phyloP scores from a whole-genome alignment of 2,113 vertebrate species.

The Hiodon tergisus region DNA sequence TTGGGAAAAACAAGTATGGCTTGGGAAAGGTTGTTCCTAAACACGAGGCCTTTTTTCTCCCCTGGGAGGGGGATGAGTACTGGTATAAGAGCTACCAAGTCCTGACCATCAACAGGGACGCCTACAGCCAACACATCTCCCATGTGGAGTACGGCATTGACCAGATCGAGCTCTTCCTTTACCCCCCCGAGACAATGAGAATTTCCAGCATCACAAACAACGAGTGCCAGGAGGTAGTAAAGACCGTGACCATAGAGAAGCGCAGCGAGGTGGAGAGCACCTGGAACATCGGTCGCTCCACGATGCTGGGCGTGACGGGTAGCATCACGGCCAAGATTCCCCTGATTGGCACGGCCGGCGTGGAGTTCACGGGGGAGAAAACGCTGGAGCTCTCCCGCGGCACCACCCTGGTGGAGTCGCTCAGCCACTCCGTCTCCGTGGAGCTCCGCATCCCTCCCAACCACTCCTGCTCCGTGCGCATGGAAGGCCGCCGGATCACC shows the following conservation, averaged over 20 bases:
- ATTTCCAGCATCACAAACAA: slow-evolving; percentile 60
- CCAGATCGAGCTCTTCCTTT: slow-evolving; percentile 54
- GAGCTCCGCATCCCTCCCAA: slow-evolving; percentile 38
- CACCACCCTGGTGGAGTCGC: slow-evolving; percentile 50
- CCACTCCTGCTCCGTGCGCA: slow-evolving; percentile 39
- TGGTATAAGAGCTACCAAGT: slow-evolving; percentile 67
- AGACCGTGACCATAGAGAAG: slow-evolving; percentile 60
- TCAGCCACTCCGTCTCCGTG: slow-evolving; percentile 43
- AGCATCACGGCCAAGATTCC: slow-evolving; percentile 63
- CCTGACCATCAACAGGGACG: slow-evolving; percentile 56
- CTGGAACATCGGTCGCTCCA: slow-evolving; percentile 54
- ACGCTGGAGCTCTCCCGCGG: slow-evolving; percentile 55
- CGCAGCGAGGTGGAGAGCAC: slow-evolving; percentile 34
- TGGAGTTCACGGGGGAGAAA: slow-evolving; percentile 55
- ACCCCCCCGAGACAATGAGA: slow-evolving; percentile 61
- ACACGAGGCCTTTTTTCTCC: slow-evolving; percentile 63
- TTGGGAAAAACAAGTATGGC: slow-evolving; percentile 66
- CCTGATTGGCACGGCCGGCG: slow-evolving; percentile 43
- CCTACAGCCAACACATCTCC: slow-evolving; percentile 57
- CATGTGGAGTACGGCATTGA: slow-evolving; percentile 56
- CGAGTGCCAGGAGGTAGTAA: slow-evolving; percentile 50
- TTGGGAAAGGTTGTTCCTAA: slow-evolving; percentile 64
- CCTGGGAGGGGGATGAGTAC: slow-evolving; percentile 62
- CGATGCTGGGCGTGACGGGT: slow-evolving; percentile 54
- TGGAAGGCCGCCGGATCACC: slow-evolving; percentile 41